Conservation (phyloP, 2,888 invertebrate genomes). For the Cerastis rubricosa region DNA sequence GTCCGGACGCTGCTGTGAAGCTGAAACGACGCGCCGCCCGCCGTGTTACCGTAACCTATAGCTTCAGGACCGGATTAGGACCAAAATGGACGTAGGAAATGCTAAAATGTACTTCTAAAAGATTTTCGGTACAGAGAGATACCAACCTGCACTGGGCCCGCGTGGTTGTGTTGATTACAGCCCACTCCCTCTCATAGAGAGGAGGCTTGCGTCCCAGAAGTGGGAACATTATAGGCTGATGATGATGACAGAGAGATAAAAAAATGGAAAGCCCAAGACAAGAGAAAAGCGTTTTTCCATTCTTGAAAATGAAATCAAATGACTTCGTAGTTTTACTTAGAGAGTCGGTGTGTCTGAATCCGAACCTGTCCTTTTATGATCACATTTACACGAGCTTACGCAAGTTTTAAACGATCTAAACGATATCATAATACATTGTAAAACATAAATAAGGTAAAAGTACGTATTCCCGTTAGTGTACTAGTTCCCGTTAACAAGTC, state of each 20-base stretch:
- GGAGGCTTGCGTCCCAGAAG: too few species aligned
- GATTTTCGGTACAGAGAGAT: neutral
- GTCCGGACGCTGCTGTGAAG: conserved; percentile 63
- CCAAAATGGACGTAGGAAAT: conserved; percentile 3
- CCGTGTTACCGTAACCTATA: conserved; percentile 41
- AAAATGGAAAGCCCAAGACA: accelerated
- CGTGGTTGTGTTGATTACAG: too few species aligned
- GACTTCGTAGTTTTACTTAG: neutral
- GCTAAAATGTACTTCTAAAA: neutral
- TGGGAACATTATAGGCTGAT: too few species aligned
- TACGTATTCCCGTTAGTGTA: too few species aligned
- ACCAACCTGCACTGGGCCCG: too few species aligned
- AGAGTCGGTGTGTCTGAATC: conserved; percentile 11
- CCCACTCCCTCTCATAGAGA: too few species aligned
- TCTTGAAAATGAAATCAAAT: neutral
- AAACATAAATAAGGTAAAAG: conserved; percentile 66
- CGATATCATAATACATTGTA: conserved; percentile 64
- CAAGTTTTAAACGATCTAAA: conserved; percentile 69
- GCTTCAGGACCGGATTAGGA: conserved; percentile 44
- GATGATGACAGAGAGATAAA: neutral
- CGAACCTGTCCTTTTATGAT: conserved; percentile 65
- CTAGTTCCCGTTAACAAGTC: too few species aligned
- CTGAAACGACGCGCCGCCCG: conserved; percentile 48
- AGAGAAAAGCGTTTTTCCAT: neutral
- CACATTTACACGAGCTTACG: conserved; percentile 72